Percentiles rank a stretch among this genome's conserved stretches.
Conservation (phyloP, 2,888 invertebrate genomes). For the Didymodactylos carnosus region DNA sequence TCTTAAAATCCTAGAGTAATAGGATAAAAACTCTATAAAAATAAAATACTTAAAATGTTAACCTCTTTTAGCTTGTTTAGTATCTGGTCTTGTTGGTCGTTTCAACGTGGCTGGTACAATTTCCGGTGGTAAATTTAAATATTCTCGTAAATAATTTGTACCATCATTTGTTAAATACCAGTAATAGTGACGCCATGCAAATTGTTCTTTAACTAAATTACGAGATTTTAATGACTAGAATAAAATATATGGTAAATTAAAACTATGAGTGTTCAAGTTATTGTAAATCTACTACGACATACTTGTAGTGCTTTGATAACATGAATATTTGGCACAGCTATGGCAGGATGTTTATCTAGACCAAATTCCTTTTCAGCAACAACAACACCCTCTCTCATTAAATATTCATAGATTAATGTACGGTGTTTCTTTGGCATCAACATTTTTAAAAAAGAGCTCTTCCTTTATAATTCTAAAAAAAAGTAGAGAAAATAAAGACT, state of each 20-base stretch:
- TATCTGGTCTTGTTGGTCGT: constrained; percentile 64
- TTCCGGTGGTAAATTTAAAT: constrained; percentile 84
- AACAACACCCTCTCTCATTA: constrained; percentile 96
- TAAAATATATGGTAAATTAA: background rate
- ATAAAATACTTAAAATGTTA: background rate
- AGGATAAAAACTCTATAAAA: background rate
- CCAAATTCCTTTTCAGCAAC: constrained; percentile 97
- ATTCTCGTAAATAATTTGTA: constrained; percentile 79
- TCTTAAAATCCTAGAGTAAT: too few species aligned
- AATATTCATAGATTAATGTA: constrained; percentile 82
- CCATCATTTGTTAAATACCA: constrained; percentile 98
- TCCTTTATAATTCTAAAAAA: too few species aligned
- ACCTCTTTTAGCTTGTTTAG: background rate
- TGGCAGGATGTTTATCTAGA: constrained; percentile 86
- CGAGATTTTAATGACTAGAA: constrained; percentile 69
- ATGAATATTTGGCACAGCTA: constrained; percentile 83
- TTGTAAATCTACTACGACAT: background rate
- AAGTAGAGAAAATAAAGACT: too few species aligned
- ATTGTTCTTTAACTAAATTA: constrained; percentile 95
- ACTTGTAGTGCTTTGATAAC: constrained; percentile 77
- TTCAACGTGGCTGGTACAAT: constrained; percentile 94
- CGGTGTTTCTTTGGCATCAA: constrained; percentile 99
- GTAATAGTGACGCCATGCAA: constrained; percentile 98
- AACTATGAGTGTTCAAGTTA: background rate
- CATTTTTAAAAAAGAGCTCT: too few species aligned